phyloP scores from a whole-genome alignment of 2,888 invertebrate genomes.

The Drosophila basisetae region DNA sequence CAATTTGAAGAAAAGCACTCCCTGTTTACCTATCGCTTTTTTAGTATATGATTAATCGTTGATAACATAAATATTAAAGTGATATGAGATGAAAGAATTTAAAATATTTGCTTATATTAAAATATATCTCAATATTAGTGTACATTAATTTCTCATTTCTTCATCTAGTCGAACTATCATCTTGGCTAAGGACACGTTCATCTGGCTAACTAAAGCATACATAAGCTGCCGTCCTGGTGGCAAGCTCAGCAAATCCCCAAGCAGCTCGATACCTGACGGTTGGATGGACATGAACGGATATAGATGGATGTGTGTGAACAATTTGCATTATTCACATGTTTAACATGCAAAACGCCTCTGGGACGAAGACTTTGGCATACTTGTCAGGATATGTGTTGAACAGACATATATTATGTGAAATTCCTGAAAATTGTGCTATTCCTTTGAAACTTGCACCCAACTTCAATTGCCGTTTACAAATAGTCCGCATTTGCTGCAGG shows the following conservation, averaged over 20 bases:
- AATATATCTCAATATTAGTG: constrained; percentile 1
- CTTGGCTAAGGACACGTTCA: constrained; percentile 62
- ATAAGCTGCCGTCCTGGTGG: constrained; percentile 65
- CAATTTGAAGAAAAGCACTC: constrained; percentile 9
- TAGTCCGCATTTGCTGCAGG: constrained; percentile 25
- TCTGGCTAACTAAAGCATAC: constrained; percentile 32
- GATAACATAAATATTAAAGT: not conserved
- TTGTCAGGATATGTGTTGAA: constrained; percentile 31
- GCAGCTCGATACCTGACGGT: constrained; percentile 76
- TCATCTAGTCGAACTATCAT: constrained; percentile 34
- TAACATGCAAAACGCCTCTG: constrained; percentile 76
- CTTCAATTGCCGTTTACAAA: constrained; percentile 44
- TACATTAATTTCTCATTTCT: constrained; percentile 20
- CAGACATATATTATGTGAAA: constrained; percentile 24
- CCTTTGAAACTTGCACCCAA: constrained; percentile 36
- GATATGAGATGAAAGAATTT: not conserved
- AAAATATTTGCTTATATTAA: not conserved
- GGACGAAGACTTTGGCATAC: constrained; percentile 51
- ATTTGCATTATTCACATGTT: constrained; percentile 79
- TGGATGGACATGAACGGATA: constrained; percentile 57
- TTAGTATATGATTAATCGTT: not conserved
- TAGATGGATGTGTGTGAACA: constrained; percentile 61
- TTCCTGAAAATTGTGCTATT: constrained; percentile 29
- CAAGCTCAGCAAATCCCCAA: constrained; percentile 71
- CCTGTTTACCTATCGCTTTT: not conserved